Base-by-base conservation (phyloP, 2,888 invertebrate species). In the Nymphalis polychloros region DNA sequence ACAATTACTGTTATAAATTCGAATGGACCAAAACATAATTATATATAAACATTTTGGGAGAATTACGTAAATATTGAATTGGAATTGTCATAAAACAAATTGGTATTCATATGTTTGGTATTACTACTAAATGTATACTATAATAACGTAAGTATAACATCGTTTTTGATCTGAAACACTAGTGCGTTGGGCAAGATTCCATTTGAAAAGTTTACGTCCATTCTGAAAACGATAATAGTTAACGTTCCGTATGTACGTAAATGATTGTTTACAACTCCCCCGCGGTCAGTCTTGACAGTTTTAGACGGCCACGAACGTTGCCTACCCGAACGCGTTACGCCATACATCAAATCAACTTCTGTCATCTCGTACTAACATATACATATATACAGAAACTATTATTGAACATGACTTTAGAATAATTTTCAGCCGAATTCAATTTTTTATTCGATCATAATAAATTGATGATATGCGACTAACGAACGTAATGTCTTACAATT, bases 151-250 rank as follows among this genome's bases (percentile, higher is more conserved):
- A 41, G 13, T 16, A 52, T 52, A 2, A 13, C 31, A 35, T 13
- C 17, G 31, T 31, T 27, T 16, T 16, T 35, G 31, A 31, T 55
- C 55, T 41, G 19, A 17, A 49, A 49, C 49, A 49, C 49, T n/a
- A 53, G 61, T 53, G 2, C 6, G 17, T 78, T 84, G 84, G 87
- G 85, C 85, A 86, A 82, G 70, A 72, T 84, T 84, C 86, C 85
- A 86, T 81, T 74, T 71, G 76, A 77, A 76, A 77, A 80, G 79
- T 77, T 20, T 52, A 79, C 79, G 77, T 77, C 75, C 77, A 73
- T 73, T 73, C 76, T 74, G 73, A 73, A 75, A 76, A 76, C 74
- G 77, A 76, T 82, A 75, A 82, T 84, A 80, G 83, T 84, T 82
- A 80, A 80, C 80, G 81, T 82, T 80, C 73, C 74, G 71, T 72